Evolutionary conservation across 2,888 invertebrate genomes (phyloP), one percentile per base, ranked within the genome.

Genomic region (Tachina grossa): DNA sequence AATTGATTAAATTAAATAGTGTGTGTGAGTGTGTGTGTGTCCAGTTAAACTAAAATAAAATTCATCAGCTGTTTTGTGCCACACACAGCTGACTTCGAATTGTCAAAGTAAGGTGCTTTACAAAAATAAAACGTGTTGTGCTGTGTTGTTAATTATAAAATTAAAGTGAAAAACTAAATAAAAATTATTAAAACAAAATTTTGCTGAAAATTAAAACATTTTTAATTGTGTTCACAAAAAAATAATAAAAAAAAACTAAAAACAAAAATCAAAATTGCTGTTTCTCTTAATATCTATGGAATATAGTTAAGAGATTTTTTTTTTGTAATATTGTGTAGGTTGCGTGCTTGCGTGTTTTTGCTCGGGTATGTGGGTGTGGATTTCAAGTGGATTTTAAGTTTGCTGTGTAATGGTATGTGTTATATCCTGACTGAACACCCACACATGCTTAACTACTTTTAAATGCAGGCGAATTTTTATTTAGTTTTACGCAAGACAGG

Each of bases 401-500:
- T 31, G 57, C 19, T 39, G 16, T 47, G 41, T 9, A 9, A 13
- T 49, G 3, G 61, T 79, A 39, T 76, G 65, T 63, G 53, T 77
- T 68, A 72, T 74, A 85, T 85, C 85, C 85, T 85, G 85, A 57
- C 78, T 57, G 63, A 59, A 74, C 84, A 84, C 84, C 80, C 80
- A 84, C 84, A 81, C 83, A 83, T 63, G 43, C 66, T 79, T 9
- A 63, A 69, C 41, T 19, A 69, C 31, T 39, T 81, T 78, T 14
- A 69, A 68, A 71, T 86, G 72, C 69, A 84, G 13, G 49, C 69
- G 65, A 86, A 77, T 65, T 81, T 81, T 75, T 84, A 81, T 81
- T 86, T 84, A 81, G 76, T 84, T 78, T 78, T 77, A 84, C 83
- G 84, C 83, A 84, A 77, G 86, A 77, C 86, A 83, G 81, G 83